phyloP scores from a whole-genome alignment of 2,888 invertebrate species.

The Heliconius erato region DNA sequence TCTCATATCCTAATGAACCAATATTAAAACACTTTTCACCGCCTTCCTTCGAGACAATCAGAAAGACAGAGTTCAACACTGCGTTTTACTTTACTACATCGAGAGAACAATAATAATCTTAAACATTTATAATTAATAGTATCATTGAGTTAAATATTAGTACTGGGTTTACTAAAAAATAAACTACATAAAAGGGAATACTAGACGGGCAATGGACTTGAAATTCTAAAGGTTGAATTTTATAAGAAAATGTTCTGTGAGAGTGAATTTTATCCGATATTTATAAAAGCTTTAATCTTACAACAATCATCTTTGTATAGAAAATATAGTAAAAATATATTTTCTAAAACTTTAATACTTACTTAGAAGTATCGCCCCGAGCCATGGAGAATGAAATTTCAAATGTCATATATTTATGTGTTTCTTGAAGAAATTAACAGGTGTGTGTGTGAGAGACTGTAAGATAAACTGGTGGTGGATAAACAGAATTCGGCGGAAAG shows the following conservation, averaged over 20 bases:
- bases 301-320: not conserved
- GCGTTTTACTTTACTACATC: not conserved
- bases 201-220: conserved; percentile 3
- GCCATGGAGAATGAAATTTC: not conserved
- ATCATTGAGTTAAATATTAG: not conserved
- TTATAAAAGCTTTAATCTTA: conserved; percentile 6
- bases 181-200: not conserved
- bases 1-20: too few species aligned
- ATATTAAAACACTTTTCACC: too few species aligned
- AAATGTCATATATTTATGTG: not conserved
- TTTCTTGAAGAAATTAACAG: too few species aligned
- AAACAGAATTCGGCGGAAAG: too few species aligned
- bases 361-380: not conserved
- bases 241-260: not conserved
- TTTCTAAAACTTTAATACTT: not conserved
- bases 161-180: not conserved
- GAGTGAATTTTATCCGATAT: not conserved
- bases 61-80: not conserved
- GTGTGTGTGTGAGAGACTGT: too few species aligned
- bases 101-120: not conserved
- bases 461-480: too few species aligned
- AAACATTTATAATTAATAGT: not conserved
- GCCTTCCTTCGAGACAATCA: not conserved
- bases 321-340: not conserved
- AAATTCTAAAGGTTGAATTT: not conserved